Percentiles rank a stretch among this genome's conserved stretches.
Conservation (phyloP, 1,140 invertebrate species). For the Lineus longissimus region DNA sequence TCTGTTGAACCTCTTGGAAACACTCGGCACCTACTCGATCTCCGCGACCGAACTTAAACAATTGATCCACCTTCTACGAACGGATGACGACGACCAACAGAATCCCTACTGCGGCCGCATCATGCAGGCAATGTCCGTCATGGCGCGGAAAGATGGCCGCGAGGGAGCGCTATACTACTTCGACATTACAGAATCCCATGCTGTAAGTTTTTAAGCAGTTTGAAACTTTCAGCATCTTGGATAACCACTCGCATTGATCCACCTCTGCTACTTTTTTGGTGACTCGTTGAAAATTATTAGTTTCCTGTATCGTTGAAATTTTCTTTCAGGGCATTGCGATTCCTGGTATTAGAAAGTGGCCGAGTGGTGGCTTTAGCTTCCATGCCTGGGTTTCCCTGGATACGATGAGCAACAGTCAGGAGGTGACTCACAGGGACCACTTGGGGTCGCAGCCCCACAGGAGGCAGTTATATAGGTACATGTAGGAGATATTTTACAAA, state of each 20-base stretch:
- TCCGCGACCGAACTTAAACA: slow-evolving; percentile 60
- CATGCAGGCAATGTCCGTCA: slow-evolving; percentile 53
- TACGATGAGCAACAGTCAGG: slow-evolving; percentile 23
- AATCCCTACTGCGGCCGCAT: slow-evolving; percentile 52
- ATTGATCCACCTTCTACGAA: slow-evolving; percentile 53
- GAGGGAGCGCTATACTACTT: slow-evolving; percentile 56
- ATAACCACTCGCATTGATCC: no score
- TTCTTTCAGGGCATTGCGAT: slow-evolving; percentile 56
- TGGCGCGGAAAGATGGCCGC: slow-evolving; percentile 52
- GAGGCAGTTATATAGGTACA: slow-evolving; percentile 57
- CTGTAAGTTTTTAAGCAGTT: slow-evolving; percentile 34
- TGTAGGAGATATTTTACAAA: no score
- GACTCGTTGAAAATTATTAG: no score
- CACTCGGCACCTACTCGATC: slow-evolving; percentile 60
- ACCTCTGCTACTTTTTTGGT: no score
- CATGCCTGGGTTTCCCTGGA: slow-evolving; percentile 62
- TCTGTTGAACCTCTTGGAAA: slow-evolving; percentile 60
- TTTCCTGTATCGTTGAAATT: background rate
- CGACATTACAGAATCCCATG: slow-evolving; percentile 54
- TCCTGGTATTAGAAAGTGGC: slow-evolving; percentile 60
- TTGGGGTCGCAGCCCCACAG: slow-evolving; percentile 29
- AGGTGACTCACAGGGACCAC: background rate
- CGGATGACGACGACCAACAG: slow-evolving; percentile 49
- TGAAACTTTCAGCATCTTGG: background rate
- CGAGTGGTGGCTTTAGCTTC: slow-evolving; percentile 59